These are phyloP conservation scores for Papilio demoleus DNA, from an alignment of 2,888 invertebrate genomes.

Conservation along the genomic window DNA sequence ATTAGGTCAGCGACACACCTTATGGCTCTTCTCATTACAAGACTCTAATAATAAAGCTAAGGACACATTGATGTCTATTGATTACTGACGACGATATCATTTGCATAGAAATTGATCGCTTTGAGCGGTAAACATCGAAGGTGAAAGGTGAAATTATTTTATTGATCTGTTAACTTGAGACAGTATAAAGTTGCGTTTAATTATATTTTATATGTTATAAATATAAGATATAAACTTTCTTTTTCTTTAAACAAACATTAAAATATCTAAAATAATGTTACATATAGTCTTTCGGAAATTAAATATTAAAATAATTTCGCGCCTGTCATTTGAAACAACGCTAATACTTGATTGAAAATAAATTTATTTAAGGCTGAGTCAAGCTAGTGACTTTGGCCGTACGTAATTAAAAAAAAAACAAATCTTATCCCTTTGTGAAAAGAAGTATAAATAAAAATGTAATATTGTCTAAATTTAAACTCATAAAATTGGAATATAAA, in stretches of 20 bases:
- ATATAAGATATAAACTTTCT: neutral
- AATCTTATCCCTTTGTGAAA: no score
- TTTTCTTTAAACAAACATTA: neutral
- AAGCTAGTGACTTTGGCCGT: no score
- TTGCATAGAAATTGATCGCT: constrained; percentile 51
- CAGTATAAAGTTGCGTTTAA: constrained; percentile 5
- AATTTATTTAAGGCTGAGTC: no score
- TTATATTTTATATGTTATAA: constrained; percentile 16
- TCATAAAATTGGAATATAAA: no score
- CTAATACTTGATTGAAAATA: no score
- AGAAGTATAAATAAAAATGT: no score
- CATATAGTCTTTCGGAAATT: neutral
- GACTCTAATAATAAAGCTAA: constrained; percentile 63
- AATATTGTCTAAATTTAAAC: no score
- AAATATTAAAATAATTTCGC: neutral
- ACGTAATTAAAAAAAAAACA: no score
- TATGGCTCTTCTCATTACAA: constrained; percentile 65
- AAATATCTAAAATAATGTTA: neutral
- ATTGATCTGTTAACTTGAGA: constrained; percentile 9
- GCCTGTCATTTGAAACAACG: no score
- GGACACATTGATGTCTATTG: constrained; percentile 52
- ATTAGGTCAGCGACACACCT: constrained; percentile 66
- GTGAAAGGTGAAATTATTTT: constrained; percentile 33
- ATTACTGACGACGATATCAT: constrained; percentile 53
- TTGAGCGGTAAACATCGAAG: constrained; percentile 38